Conservation (phyloP, 2,888 invertebrate species). For the Clostera curtula region DNA sequence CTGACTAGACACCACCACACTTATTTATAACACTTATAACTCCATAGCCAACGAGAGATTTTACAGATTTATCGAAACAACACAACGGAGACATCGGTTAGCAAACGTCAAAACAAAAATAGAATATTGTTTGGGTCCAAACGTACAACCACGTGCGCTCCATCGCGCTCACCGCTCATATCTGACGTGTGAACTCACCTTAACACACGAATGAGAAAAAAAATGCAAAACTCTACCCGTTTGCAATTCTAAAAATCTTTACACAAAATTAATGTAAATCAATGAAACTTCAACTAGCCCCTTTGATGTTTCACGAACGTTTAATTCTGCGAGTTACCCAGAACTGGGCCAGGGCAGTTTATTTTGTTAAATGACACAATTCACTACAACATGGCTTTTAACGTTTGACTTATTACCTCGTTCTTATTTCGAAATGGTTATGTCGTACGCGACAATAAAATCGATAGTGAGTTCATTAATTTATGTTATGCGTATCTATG, state of each 20-base stretch:
- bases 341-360: constrained; percentile 48
- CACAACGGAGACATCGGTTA: constrained; percentile 36
- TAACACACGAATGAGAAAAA: constrained; percentile 14
- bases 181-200: constrained; percentile 35
- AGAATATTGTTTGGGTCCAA: constrained; percentile 36
- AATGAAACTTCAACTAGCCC: constrained; percentile 22
- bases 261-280: constrained; percentile 25
- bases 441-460: constrained; percentile 14
- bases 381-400: constrained; percentile 28
- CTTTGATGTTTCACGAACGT: constrained; percentile 44
- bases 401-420: constrained; percentile 26
- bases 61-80: constrained; percentile 26
- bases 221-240: constrained; percentile 12
- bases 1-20: constrained; percentile 8
- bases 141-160: constrained; percentile 37
- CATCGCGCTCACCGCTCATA: constrained; percentile 40
- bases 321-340: constrained; percentile 41
- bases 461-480: constrained; percentile 34
- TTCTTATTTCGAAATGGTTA: not conserved
- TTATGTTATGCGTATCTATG: constrained; percentile 43
- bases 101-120: constrained; percentile 36
- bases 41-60: constrained; percentile 20
- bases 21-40: constrained; percentile 13
- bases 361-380: constrained; percentile 50
- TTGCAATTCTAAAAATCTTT: constrained; percentile 11